Percentiles rank a stretch among this genome's conserved stretches.
These are phyloP conservation scores for Todus mexicanus DNA, from an alignment of 2,797 vertebrate genomes.

Conservation along the genomic window DNA sequence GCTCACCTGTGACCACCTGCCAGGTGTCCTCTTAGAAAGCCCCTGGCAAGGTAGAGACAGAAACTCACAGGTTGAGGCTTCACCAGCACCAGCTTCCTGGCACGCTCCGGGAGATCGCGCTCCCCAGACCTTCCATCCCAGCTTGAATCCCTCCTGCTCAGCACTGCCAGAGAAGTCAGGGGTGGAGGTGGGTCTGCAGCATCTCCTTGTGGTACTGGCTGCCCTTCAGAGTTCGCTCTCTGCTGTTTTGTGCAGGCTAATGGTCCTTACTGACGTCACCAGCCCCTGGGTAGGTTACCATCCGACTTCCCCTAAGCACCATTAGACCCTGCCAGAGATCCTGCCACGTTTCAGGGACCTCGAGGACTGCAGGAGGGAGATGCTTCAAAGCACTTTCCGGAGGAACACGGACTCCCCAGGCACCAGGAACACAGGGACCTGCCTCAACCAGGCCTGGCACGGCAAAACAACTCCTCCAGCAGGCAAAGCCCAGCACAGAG, in stretches of 20 bases:
- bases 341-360: neutral
- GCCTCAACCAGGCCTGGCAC: neutral
- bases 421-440: neutral
- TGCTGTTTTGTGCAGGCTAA: neutral
- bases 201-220: neutral
- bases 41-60: neutral
- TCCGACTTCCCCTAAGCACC: neutral
- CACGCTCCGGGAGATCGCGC: fast-evolving
- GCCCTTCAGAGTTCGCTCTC: neutral
- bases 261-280: neutral
- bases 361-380: neutral
- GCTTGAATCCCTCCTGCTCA: neutral
- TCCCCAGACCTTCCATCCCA: neutral
- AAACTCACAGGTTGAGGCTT: neutral
- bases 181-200: neutral
- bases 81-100: neutral
- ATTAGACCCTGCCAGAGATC: neutral
- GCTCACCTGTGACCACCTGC: neutral
- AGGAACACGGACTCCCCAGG: neutral
- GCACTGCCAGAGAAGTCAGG: neutral
- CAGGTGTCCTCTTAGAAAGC: too few relatives aligned
- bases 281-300: neutral
- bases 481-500: neutral
- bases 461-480: neutral
- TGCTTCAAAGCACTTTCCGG: neutral